phyloP scores from a whole-genome alignment of 2,797 vertebrate species.

The Serranus cabrilla region DNA sequence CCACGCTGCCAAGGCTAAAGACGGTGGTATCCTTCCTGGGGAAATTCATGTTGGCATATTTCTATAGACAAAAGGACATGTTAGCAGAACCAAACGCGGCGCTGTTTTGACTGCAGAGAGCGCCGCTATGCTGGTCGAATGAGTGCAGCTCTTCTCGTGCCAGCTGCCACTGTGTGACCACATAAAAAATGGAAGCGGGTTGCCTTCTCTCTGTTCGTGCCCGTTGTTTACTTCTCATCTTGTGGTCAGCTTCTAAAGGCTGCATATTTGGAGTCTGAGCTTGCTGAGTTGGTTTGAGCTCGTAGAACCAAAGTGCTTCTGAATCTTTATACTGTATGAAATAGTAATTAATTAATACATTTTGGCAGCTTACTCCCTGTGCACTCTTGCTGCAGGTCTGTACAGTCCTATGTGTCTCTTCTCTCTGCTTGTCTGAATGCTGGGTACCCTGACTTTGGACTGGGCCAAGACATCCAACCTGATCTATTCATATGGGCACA shows the following conservation, averaged over 20 bases:
- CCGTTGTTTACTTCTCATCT: slow-evolving; percentile 1
- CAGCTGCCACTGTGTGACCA: slow-evolving; percentile 15
- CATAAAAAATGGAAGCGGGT: neutral
- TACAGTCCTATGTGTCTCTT: no score
- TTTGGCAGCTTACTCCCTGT: no score
- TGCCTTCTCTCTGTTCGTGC: slow-evolving; percentile 5
- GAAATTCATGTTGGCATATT: slow-evolving; percentile 33
- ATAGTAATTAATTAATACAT: no score
- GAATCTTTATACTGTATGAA: neutral
- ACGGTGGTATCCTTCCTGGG: slow-evolving; percentile 25
- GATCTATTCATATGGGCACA: no score
- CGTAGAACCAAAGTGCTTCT: neutral
- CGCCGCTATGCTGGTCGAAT: slow-evolving; percentile 8
- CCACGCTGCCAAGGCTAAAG: slow-evolving; percentile 40
- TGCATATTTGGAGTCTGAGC: slow-evolving; percentile 8
- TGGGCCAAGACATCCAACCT: no score
- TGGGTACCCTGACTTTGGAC: no score
- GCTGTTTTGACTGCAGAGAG: slow-evolving; percentile 14
- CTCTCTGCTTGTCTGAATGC: no score
- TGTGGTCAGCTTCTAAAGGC: slow-evolving; percentile 1
- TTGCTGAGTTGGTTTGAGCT: neutral
- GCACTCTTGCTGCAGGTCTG: no score
- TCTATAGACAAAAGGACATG: slow-evolving; percentile 16
- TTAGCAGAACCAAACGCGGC: slow-evolving; percentile 17
- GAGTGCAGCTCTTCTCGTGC: neutral